Percentiles rank a stretch among this genome's conserved stretches.
Conservation (phyloP, 2,113 vertebrate species). For the Machaerirhynchus nigripectus region DNA sequence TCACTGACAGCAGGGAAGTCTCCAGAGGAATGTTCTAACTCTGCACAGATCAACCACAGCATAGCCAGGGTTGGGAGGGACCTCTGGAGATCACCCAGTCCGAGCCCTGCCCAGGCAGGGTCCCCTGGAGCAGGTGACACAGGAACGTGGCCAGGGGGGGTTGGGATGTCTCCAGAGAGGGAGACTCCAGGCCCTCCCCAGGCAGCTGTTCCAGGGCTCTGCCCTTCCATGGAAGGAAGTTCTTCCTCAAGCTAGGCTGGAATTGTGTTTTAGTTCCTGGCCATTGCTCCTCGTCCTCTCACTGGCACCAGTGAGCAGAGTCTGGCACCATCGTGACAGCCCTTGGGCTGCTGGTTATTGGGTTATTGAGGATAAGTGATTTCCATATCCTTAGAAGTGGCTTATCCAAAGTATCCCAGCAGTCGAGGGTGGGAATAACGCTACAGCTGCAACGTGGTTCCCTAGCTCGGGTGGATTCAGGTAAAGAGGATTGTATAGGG, state of each 20-base stretch:
- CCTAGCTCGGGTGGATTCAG: accelerated
- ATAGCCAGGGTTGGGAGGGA: too few species aligned
- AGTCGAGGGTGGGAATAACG: accelerated
- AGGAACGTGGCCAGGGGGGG: background rate
- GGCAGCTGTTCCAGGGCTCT: background rate
- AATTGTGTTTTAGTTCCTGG: background rate
- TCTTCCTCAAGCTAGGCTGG: background rate
- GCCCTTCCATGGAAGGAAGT: background rate
- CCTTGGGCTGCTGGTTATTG: background rate
- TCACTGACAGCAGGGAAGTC: background rate
- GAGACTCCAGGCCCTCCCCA: background rate
- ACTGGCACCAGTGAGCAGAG: background rate
- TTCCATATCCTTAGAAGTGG: accelerated
- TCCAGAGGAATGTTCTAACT: background rate
- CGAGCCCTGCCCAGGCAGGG: background rate
- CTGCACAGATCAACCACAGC: background rate
- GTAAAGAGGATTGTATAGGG: background rate
- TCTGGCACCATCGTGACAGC: background rate
- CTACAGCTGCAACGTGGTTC: accelerated
- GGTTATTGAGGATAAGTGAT: background rate
- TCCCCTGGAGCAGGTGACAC: background rate
- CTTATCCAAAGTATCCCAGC: background rate
- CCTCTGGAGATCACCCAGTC: background rate
- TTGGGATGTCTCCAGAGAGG: background rate
- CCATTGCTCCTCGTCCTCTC: accelerated